Evolutionary conservation across 2,888 invertebrate species (phyloP).

Genomic region (Ctena decussata): DNA sequence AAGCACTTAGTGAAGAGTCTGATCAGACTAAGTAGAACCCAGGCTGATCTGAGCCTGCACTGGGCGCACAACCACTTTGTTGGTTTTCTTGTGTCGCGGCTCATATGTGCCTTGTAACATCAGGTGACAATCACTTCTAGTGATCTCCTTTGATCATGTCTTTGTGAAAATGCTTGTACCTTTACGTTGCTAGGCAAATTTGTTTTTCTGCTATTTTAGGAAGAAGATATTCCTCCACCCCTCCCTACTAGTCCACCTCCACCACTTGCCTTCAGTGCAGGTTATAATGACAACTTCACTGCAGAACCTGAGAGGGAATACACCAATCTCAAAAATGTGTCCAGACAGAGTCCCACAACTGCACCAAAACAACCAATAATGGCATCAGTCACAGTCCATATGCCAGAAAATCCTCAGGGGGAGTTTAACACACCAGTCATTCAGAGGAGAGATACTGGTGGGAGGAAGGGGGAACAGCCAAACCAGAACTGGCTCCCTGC

Average conservation of each 20-base stretch:
- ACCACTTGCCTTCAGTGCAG: conserved; percentile 26
- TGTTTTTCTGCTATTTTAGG: no score
- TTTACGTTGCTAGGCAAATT: no score
- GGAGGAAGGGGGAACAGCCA: conserved; percentile 28
- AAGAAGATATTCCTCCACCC: conserved; percentile 53
- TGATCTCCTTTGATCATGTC: no score
- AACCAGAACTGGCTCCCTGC: conserved; percentile 50
- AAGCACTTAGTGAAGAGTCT: no score
- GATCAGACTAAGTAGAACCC: no score
- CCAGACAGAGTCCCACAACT: conserved; percentile 28
- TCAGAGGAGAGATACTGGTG: conserved; percentile 44
- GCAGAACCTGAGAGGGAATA: conserved; percentile 51
- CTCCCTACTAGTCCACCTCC: conserved; percentile 50
- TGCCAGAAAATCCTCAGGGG: conserved; percentile 48
- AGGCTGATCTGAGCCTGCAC: no score
- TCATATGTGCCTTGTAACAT: no score
- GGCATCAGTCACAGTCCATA: conserved; percentile 58
- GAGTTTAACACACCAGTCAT: conserved; percentile 48
- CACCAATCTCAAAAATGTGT: conserved; percentile 51
- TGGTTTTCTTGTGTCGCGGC: no score
- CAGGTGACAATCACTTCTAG: no score
- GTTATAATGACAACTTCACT: not conserved
- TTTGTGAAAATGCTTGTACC: no score
- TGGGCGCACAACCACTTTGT: no score
- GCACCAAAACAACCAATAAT: conserved; percentile 3